Base-by-base conservation (phyloP, 2,888 invertebrate genomes). In the Tetramorium bicarinatum region DNA sequence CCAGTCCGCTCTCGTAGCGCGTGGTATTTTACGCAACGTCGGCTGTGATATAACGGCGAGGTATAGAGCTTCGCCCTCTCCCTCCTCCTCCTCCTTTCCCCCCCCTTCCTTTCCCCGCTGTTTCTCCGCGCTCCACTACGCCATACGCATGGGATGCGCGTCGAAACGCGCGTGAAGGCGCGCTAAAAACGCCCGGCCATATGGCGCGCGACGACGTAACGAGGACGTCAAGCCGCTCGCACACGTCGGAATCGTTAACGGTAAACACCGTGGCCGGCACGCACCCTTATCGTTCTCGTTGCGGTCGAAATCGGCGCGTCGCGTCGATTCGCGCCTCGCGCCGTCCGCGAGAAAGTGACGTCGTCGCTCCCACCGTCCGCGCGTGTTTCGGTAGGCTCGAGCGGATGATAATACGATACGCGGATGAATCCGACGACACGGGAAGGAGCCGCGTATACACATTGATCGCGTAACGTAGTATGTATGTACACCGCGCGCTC, bases 1-100 rank as follows among this genome's bases (percentile, higher is more conserved):
- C 85, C 87, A 87, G 85, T 69, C 75, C 25, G 72, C 41, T 56
- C 56, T 67, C 47, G 84, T 82, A 86, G 86, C 87, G 85, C 87
- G 86, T 86, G 62, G 79, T 77, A 89, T 89, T 91, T 92, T 92
- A 91, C 92, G 92, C 92, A 92, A 92, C 88, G 89, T 76, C 86
- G 89, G 72, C 87, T 90, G 92, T 92, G 92, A 92, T 91, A 91
- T 92, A 90, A 92, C 91, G 85, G 76, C 81, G 66, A 84, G 62
- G 44, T 86, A 80, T 79, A 79, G 72, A 44, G 66, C 79, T 61
- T 71, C 56, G 54, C 47, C 18, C 44, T 18, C 3, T 11, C 25
- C 3, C 54, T 49, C 29, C n/a, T 49, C 38, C 25, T 11, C 15
- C 44, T 1, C 6, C 49, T 6, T 15, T n/a, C n/a, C n/a, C 1